These are phyloP conservation scores for Ormyrus thymus DNA, from an alignment of 2,888 invertebrate genomes.

Conservation along the genomic window DNA sequence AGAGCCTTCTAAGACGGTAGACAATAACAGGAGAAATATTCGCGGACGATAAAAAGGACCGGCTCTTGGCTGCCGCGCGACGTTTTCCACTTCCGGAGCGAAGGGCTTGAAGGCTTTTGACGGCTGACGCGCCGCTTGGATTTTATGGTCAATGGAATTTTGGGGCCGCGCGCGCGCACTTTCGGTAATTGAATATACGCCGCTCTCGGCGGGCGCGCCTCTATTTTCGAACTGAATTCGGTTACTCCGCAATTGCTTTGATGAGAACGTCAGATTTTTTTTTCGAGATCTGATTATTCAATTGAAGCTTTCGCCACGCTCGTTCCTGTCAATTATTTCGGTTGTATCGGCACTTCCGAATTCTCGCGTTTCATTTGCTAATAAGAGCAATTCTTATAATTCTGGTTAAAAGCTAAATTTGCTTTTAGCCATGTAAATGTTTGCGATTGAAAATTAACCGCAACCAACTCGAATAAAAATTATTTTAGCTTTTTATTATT, in stretches of 20 bases:
- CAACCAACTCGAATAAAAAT: too few species aligned
- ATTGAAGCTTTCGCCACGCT: too few species aligned
- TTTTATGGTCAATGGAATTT: constrained; percentile 44
- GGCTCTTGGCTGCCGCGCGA: not conserved
- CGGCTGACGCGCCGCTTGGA: constrained; percentile 18
- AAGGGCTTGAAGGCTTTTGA: constrained; percentile 6
- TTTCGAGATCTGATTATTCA: too few species aligned
- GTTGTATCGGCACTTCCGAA: too few species aligned
- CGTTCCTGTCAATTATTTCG: too few species aligned
- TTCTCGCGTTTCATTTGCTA: too few species aligned
- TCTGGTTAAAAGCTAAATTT: too few species aligned
- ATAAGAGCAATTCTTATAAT: too few species aligned
- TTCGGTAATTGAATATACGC: constrained; percentile 16
- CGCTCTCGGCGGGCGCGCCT: not conserved
- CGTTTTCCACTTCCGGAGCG: not conserved
- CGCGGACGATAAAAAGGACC: not conserved
- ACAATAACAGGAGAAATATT: constrained; percentile 55
- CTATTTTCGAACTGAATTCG: constrained; percentile 26
- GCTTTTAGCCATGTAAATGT: too few species aligned
- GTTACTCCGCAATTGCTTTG: constrained; percentile 12
- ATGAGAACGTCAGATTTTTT: constrained; percentile 19
- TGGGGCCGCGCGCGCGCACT: not conserved
- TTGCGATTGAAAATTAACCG: too few species aligned
- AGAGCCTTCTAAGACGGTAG: too few species aligned
- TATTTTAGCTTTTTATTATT: too few species aligned